Evolutionary conservation across 2,797 vertebrate genomes (phyloP).

Genomic region (Tokudaia muenninki): DNA sequence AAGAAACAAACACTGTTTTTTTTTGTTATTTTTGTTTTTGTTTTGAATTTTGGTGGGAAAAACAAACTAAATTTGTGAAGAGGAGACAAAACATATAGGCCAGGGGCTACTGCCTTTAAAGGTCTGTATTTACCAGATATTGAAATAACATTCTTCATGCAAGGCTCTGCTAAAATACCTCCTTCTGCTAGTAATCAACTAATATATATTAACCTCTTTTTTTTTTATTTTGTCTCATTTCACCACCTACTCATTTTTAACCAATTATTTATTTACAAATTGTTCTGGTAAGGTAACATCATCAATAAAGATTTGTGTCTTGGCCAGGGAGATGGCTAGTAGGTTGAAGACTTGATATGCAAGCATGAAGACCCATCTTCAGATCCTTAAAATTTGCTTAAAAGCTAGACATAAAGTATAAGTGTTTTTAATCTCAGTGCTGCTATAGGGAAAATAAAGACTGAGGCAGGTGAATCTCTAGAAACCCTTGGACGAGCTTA

Average conservation of each 20-base stretch:
- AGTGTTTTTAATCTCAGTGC: neutral
- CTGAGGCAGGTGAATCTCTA: neutral
- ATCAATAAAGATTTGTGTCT: neutral
- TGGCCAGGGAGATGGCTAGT: neutral
- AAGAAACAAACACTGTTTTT: neutral
- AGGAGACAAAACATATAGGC: neutral
- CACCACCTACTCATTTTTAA: neutral
- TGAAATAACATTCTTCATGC: neutral
- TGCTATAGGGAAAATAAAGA: neutral
- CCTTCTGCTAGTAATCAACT: neutral
- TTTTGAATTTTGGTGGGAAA: neutral
- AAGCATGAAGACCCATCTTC: neutral
- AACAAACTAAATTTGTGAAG: neutral
- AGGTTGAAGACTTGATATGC: neutral
- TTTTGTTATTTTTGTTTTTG: neutral
- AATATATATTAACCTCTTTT: neutral
- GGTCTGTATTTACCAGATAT: neutral
- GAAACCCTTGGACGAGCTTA: neutral
- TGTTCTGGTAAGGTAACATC: neutral
- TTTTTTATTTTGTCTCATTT: neutral
- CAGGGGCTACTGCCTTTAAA: neutral
- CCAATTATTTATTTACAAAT: conserved; percentile 3
- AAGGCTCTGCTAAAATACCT: neutral
- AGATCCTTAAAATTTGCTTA: neutral
- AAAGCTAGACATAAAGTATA: neutral